Conservation (phyloP, 2,113 vertebrate species). For the Nothobranchius kuhntae region DNA sequence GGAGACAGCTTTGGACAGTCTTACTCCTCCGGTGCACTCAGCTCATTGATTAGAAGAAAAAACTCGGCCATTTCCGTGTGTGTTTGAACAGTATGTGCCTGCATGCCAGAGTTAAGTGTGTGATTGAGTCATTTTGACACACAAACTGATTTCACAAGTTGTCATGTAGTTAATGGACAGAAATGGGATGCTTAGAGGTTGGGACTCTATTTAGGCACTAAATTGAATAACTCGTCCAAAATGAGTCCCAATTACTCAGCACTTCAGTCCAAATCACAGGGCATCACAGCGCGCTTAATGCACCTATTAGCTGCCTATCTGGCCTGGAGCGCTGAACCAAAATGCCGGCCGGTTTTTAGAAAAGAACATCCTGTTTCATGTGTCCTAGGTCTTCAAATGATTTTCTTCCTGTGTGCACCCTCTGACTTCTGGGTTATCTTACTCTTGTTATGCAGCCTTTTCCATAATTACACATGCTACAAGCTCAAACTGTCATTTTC, state of each 20-base stretch:
- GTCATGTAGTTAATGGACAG: constrained; percentile 63
- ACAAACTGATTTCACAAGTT: constrained; percentile 45
- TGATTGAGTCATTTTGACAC: constrained; percentile 62
- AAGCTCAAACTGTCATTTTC: constrained; percentile 32
- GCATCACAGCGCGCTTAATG: constrained; percentile 60
- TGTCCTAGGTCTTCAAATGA: constrained; percentile 32
- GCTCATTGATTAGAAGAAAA: constrained; percentile 55
- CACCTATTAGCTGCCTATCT: constrained; percentile 61
- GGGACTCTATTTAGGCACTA: constrained; percentile 60
- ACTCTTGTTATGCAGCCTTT: constrained; percentile 24
- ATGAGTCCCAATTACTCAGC: constrained; percentile 73
- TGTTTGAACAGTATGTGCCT: constrained; percentile 20
- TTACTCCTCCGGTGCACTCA: constrained; percentile 55
- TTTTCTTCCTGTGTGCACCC: constrained; percentile 2
- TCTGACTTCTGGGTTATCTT: constrained; percentile 23
- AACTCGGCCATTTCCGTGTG: constrained; percentile 1
- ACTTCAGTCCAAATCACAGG: constrained; percentile 65
- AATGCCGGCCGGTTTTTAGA: constrained; percentile 22
- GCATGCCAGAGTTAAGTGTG: constrained; percentile 28
- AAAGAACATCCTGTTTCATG: constrained; percentile 22
- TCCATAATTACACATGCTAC: constrained; percentile 44
- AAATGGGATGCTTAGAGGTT: constrained; percentile 60
- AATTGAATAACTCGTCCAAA: constrained; percentile 67
- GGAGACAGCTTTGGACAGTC: constrained; percentile 63
- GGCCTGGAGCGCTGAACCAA: constrained; percentile 32